A percentile compares a stretch with the other conserved stretches of the same genome.
These are phyloP conservation scores for Brachyopa scutellaris DNA, from an alignment of 2,888 invertebrate genomes.

Conservation along the genomic window DNA sequence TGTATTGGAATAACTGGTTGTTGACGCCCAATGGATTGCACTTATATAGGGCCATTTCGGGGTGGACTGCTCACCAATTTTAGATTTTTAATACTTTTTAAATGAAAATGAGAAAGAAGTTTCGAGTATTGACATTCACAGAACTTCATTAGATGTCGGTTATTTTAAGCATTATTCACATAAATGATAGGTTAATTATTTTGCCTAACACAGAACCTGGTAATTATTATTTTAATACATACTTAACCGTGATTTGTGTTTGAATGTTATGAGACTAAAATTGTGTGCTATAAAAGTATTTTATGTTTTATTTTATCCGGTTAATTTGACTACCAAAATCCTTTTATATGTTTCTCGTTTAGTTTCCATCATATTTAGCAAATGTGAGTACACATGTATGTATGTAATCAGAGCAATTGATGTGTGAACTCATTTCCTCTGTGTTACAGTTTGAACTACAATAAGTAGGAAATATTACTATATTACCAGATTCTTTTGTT, in stretches of 20 bases:
- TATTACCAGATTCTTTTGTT: slow-evolving; percentile 20
- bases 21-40: not conserved
- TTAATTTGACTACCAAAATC: slow-evolving; percentile 5
- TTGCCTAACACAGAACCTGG: not conserved
- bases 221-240: slow-evolving; percentile 21
- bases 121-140: slow-evolving; percentile 18
- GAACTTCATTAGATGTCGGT: not conserved
- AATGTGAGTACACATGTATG: no score
- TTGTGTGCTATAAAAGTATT: not conserved
- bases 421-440: not conserved
- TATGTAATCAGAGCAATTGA: not conserved
- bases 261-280: slow-evolving; percentile 5
- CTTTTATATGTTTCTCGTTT: slow-evolving; percentile 12
- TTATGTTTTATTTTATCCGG: slow-evolving; percentile 16
- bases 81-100: not conserved
- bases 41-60: not conserved
- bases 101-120: not conserved
- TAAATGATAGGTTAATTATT: slow-evolving; percentile 18
- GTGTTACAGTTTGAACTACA: not conserved
- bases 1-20: not conserved
- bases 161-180: slow-evolving; percentile 14
- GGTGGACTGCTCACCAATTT: not conserved
- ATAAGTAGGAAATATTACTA: not conserved
- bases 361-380: no score
- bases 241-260: no score